These are phyloP conservation scores for Dasyornis broadbenti DNA, from an alignment of 2,113 vertebrate genomes.

Conservation along the genomic window DNA sequence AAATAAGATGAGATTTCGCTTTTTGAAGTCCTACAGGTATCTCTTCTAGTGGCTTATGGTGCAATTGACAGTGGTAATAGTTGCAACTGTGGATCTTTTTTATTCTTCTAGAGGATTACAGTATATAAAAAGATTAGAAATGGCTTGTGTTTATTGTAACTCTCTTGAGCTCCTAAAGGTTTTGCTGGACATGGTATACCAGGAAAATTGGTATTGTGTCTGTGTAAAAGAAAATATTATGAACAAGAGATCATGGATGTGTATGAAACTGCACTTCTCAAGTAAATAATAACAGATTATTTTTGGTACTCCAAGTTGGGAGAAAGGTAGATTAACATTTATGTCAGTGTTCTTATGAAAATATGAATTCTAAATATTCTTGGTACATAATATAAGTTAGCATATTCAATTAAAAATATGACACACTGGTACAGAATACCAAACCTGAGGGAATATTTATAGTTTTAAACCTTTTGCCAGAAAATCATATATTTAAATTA, in stretches of 20 bases:
- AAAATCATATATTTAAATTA: background rate
- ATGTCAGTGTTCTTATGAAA: background rate
- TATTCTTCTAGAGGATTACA: background rate
- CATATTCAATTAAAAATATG: background rate
- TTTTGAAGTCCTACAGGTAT: slow-evolving; percentile 87
- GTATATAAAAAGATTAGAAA: background rate
- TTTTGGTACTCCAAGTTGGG: background rate
- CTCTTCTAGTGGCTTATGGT: background rate
- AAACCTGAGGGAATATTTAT: background rate
- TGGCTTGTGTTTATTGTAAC: background rate
- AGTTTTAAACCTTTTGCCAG: background rate
- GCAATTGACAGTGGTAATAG: background rate
- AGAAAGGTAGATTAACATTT: background rate
- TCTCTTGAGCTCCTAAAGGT: background rate
- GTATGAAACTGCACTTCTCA: background rate
- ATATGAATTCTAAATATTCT: background rate
- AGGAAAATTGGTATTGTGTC: background rate
- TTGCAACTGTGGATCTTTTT: background rate
- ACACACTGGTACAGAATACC: background rate
- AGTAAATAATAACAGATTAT: background rate
- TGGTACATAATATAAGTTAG: background rate
- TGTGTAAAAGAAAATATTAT: background rate
- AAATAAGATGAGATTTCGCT: slow-evolving; percentile 74
- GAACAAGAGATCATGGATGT: background rate
- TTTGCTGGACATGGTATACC: background rate